phyloP scores from a whole-genome alignment of 2,797 vertebrate species.

The Cuniculus paca region DNA sequence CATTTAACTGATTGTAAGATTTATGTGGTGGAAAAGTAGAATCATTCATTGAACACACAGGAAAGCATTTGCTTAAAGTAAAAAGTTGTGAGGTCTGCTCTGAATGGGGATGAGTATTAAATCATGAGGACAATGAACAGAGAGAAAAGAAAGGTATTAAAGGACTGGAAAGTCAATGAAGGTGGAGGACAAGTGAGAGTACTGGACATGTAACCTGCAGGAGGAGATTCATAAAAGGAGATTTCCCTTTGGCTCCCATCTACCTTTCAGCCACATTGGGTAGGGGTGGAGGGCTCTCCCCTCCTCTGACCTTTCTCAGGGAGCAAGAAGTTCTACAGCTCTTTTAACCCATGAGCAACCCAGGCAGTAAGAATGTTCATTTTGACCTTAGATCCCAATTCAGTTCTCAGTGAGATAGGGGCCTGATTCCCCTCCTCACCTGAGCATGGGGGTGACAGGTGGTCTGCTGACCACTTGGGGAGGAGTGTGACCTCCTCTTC shows the following conservation, averaged over 20 bases:
- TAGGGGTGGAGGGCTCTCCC: neutral
- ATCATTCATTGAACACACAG: neutral
- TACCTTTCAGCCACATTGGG: neutral
- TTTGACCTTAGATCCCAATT: neutral
- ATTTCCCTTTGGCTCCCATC: neutral
- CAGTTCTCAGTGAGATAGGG: neutral
- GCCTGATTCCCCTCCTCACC: neutral
- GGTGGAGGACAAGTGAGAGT: neutral
- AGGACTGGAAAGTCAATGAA: neutral
- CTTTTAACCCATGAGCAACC: neutral
- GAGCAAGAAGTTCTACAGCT: neutral
- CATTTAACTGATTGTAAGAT: neutral
- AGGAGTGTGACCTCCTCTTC: neutral
- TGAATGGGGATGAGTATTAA: neutral
- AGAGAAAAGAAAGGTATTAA: neutral
- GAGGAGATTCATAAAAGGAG: slow-evolving; percentile 4
- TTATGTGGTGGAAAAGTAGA: neutral
- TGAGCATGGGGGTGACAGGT: neutral
- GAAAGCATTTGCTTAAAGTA: neutral
- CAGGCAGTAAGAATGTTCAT: neutral
- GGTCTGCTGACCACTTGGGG: neutral
- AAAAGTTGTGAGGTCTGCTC: neutral
- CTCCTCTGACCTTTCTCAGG: neutral
- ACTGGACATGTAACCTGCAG: neutral
- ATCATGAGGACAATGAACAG: neutral